phyloP scores from a whole-genome alignment of 92 coral and sea anemone species.

The Blastomussa wellsi region DNA sequence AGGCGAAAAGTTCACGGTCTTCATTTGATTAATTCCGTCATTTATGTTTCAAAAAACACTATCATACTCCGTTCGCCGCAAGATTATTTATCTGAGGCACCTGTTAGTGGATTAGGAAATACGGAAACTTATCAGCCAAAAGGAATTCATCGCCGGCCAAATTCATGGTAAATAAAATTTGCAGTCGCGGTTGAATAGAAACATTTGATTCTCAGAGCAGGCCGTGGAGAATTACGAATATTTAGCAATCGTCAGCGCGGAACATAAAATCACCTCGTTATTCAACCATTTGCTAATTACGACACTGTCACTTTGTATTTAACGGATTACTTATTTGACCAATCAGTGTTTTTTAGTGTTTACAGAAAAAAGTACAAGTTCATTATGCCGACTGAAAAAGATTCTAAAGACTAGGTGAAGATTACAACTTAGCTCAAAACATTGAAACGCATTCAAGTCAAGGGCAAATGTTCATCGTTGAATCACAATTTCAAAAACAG shows the following conservation, averaged over 20 bases:
- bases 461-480: not conserved
- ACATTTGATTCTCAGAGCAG: not conserved
- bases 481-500: not conserved
- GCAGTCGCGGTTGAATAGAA: not conserved
- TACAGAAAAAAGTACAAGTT: not conserved
- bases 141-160: not conserved
- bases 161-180: constrained; percentile 10
- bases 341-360: constrained; percentile 12
- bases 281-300: not conserved
- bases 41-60: not conserved
- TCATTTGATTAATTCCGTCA: not conserved
- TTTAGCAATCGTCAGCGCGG: not conserved
- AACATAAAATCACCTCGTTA: not conserved
- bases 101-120: not conserved
- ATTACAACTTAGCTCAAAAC: not conserved
- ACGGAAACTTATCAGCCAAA: not conserved
- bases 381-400: not conserved
- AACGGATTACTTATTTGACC: constrained; percentile 12
- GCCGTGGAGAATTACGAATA: not conserved
- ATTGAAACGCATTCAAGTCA: not conserved
- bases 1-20: not conserved
- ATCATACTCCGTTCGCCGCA: not conserved
- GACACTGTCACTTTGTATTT: not conserved
- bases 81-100: not conserved
- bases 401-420: not conserved